Evolutionary conservation across 2,888 invertebrate species (phyloP).

Genomic region (Xestoiulus laeticollis): DNA sequence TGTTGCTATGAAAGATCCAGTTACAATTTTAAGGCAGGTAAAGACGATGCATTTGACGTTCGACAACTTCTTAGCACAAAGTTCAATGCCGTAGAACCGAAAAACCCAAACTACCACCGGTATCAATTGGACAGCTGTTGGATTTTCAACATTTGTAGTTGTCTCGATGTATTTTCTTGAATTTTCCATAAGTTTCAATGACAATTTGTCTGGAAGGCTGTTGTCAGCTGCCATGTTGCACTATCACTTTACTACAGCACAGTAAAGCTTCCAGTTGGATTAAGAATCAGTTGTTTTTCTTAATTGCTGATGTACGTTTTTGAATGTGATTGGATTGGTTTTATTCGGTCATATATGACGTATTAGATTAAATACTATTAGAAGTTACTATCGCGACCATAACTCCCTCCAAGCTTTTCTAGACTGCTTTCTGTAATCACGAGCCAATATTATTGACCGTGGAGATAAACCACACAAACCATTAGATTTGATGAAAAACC

Average conservation of each 20-base stretch:
- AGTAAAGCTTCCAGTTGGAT: neutral
- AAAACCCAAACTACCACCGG: constrained; percentile 40
- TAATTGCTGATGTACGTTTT: neutral
- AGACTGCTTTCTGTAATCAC: neutral
- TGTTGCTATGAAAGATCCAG: neutral
- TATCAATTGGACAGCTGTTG: neutral
- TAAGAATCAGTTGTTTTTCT: neutral
- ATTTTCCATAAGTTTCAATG: neutral
- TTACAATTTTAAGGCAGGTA: neutral
- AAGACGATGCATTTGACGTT: neutral
- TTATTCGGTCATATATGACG: neutral
- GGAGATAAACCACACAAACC: neutral
- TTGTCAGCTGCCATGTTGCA: neutral
- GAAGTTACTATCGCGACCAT: neutral
- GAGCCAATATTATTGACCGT: neutral
- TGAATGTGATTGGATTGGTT: neutral
- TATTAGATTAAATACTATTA: neutral
- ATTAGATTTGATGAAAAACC: constrained; percentile 3
- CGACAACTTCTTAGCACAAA: neutral
- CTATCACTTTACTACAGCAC: neutral
- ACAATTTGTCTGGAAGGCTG: neutral
- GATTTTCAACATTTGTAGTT: neutral
- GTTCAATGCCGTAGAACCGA: constrained; percentile 44
- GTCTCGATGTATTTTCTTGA: neutral
- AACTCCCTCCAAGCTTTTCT: neutral